Evolutionary conservation across 2,888 invertebrate species (phyloP).

Genomic region (Trissonchulus latispiculum): DNA sequence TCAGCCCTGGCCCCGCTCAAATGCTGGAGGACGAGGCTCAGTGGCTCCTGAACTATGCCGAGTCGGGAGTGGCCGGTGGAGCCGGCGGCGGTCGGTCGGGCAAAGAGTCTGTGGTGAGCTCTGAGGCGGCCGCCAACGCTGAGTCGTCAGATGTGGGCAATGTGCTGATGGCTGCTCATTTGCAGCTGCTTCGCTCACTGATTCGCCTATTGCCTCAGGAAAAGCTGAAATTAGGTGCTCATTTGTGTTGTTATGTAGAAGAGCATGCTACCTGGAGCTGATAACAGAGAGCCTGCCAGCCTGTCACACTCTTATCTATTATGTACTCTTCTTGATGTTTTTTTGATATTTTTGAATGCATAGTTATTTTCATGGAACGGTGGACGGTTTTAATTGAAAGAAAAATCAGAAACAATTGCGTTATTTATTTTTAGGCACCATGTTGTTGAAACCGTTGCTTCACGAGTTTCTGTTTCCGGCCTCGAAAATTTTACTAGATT

Average conservation of each 20-base stretch:
- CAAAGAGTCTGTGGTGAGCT: neutral
- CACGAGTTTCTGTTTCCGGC: slow-evolving; percentile 50
- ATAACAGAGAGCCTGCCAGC: too few relatives aligned
- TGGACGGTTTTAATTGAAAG: too few relatives aligned
- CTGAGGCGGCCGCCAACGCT: too few relatives aligned
- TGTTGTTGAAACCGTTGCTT: slow-evolving; percentile 34
- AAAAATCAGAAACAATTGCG: too few relatives aligned
- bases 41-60: slow-evolving; percentile 48
- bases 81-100: neutral
- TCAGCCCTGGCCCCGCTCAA: slow-evolving; percentile 31
- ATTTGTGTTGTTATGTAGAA: too few relatives aligned
- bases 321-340: too few relatives aligned
- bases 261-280: too few relatives aligned
- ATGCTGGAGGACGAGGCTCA: slow-evolving; percentile 49
- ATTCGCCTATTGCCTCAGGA: neutral
- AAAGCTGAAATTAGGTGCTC: slow-evolving; percentile 17
- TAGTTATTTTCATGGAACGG: too few relatives aligned
- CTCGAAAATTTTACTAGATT: slow-evolving; percentile 43
- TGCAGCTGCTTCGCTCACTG: neutral
- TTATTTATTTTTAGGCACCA: too few relatives aligned
- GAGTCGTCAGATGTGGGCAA: neutral
- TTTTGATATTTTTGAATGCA: too few relatives aligned
- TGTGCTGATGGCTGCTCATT: slow-evolving; percentile 12
- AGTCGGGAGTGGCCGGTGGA: neutral
- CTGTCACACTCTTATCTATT: too few relatives aligned